Percentiles rank a stretch among this genome's conserved stretches.
Evolutionary conservation across 2,797 vertebrate genomes (phyloP).

Genomic region (Trematomus bernacchii): DNA sequence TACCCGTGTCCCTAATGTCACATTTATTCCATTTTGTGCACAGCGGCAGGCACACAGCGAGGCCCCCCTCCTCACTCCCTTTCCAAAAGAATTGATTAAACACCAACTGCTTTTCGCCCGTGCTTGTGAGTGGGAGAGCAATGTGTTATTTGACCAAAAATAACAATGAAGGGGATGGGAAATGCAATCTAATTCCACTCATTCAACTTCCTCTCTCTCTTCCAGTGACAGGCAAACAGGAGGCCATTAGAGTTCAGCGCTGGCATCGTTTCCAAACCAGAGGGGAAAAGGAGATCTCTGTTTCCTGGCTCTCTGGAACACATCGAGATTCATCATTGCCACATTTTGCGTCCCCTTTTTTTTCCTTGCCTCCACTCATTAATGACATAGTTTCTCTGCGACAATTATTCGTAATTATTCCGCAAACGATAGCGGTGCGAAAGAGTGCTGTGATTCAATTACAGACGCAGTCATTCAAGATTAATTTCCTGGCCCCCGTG

Average conservation of each 20-base stretch:
- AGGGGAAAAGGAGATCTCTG: conserved; percentile 38
- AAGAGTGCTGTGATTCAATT: conserved; percentile 70
- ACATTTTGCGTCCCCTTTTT: conserved; percentile 39
- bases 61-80: conserved; percentile 54
- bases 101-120: conserved; percentile 79
- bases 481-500: conserved; percentile 52
- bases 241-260: conserved; percentile 76
- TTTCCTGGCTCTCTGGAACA: conserved; percentile 56
- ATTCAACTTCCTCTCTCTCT: conserved; percentile 75
- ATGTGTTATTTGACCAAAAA: conserved; percentile 86
- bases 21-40: conserved; percentile 88
- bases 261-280: conserved; percentile 63
- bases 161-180: conserved; percentile 81
- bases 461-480: conserved; percentile 63
- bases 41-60: conserved; percentile 81
- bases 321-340: conserved; percentile 72
- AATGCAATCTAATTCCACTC: conserved; percentile 83
- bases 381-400: conserved; percentile 68
- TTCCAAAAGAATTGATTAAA: conserved; percentile 89
- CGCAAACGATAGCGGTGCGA: conserved; percentile 57
- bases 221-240: conserved; percentile 73
- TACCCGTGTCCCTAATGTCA: conserved; percentile 90
- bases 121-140: conserved; percentile 80
- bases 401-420: conserved; percentile 79
- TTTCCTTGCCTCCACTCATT: conserved; percentile 57